These are phyloP conservation scores for Helicoverpa assulta DNA, from an alignment of 2,888 invertebrate genomes.

Conservation along the genomic window DNA sequence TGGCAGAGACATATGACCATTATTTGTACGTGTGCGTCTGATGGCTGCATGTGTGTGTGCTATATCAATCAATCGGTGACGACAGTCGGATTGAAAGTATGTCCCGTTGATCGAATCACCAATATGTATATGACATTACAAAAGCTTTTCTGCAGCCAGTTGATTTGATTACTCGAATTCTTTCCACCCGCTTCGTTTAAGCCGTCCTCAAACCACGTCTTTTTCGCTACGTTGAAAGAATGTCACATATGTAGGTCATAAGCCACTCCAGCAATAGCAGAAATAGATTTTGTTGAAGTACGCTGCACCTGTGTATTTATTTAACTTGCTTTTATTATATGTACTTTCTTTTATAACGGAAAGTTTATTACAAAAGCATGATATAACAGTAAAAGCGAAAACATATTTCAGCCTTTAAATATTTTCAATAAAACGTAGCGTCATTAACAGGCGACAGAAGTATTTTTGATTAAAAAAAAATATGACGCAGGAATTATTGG, in stretches of 20 bases:
- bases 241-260: slow-evolving; percentile 55
- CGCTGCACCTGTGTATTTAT: slow-evolving; percentile 16
- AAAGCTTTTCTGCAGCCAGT: slow-evolving; percentile 47
- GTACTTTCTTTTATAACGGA: slow-evolving; percentile 7
- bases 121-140: slow-evolving; percentile 59
- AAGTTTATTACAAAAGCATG: slow-evolving; percentile 29
- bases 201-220: slow-evolving; percentile 31
- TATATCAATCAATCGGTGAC: slow-evolving; percentile 81
- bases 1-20: slow-evolving; percentile 87
- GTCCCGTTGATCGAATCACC: slow-evolving; percentile 68
- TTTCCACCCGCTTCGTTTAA: slow-evolving; percentile 49
- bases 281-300: slow-evolving; percentile 32
- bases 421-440: slow-evolving; percentile 41
- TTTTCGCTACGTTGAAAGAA: slow-evolving; percentile 43
- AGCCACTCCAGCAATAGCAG: slow-evolving; percentile 29
- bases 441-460: slow-evolving; percentile 40
- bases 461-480: slow-evolving; percentile 46
- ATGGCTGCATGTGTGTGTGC: slow-evolving; percentile 67
- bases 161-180: slow-evolving; percentile 53
- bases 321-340: slow-evolving; percentile 10
- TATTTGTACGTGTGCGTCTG: slow-evolving; percentile 82
- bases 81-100: slow-evolving; percentile 76
- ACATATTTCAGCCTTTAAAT: slow-evolving; percentile 39
- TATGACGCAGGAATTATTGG: slow-evolving; percentile 42
- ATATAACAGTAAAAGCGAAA: slow-evolving; percentile 19